Evolutionary conservation across 1,140 invertebrate genomes (phyloP).

Genomic region (Eufriesea mexicana): DNA sequence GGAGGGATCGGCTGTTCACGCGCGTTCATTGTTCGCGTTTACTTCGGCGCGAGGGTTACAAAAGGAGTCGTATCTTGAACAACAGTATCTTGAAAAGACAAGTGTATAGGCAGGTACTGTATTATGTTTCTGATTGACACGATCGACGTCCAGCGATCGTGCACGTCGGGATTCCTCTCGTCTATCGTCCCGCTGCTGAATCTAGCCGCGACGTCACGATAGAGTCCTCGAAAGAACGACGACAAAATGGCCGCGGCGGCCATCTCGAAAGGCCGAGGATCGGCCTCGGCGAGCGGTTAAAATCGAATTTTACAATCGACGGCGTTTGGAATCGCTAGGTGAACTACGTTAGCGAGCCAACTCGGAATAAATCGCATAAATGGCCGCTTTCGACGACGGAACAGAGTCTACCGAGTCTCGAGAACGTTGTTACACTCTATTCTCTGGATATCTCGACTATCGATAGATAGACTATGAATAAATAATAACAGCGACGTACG

Average conservation of each 20-base stretch:
- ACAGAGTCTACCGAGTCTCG: not conserved
- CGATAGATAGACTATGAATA: not conserved
- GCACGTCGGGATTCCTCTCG: not conserved
- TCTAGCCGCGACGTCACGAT: not conserved
- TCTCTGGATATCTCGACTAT: not conserved
- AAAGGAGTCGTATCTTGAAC: conserved; percentile 35
- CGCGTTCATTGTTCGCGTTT: conserved; percentile 33
- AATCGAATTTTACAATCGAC: conserved; percentile 4
- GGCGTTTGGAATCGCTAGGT: not conserved
- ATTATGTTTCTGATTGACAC: conserved; percentile 62
- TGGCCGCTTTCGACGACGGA: not conserved
- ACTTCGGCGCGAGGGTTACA: conserved; percentile 37
- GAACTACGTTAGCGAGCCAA: not conserved
- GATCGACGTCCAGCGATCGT: conserved; percentile 33
- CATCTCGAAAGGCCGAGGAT: not conserved
- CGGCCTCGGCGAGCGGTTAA: not conserved
- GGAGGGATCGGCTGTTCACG: conserved; percentile 17
- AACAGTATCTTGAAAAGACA: conserved; percentile 55
- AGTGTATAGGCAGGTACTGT: conserved; percentile 67
- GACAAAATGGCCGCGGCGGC: no score
- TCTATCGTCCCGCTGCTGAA: not conserved
- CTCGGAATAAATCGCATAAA: not conserved
- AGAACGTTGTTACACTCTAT: not conserved
- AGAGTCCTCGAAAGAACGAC: not conserved
- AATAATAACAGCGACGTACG: no score